Conservation (phyloP, 2,113 vertebrate species). For the Tachycineta bicolor region DNA sequence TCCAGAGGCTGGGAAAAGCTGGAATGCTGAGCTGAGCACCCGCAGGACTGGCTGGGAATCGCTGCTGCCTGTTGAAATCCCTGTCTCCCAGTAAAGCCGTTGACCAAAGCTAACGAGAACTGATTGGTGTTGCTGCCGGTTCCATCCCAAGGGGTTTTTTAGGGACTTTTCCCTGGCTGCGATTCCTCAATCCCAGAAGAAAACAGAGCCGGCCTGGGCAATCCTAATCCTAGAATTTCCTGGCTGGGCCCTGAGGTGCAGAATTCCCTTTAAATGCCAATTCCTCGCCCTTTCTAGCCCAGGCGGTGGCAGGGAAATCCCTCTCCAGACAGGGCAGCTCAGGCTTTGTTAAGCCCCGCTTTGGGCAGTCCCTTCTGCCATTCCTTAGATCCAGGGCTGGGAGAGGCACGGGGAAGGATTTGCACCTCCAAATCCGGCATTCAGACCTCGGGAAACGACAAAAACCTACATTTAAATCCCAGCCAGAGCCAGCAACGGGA, state of each 20-base stretch:
- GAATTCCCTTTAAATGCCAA: neutral
- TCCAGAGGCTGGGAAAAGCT: neutral
- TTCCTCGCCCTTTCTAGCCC: neutral
- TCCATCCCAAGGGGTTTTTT: neutral
- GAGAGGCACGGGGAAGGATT: neutral
- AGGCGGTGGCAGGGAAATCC: neutral
- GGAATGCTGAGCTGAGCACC: neutral
- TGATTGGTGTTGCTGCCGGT: neutral
- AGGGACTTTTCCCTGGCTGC: neutral
- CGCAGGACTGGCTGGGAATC: neutral
- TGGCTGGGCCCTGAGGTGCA: accelerated
- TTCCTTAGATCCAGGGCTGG: neutral
- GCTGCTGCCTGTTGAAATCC: neutral
- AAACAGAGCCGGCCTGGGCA: neutral
- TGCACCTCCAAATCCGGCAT: neutral
- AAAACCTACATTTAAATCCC: neutral
- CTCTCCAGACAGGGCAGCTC: neutral
- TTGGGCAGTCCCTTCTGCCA: neutral
- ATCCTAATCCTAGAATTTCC: neutral
- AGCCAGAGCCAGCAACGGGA: neutral
- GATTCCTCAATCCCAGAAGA: neutral
- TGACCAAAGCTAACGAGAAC: neutral
- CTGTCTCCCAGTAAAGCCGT: neutral
- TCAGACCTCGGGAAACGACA: accelerated
- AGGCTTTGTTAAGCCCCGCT: neutral